Evolutionary conservation across 2,113 vertebrate species (phyloP).

Genomic region (Cololabis saira): DNA sequence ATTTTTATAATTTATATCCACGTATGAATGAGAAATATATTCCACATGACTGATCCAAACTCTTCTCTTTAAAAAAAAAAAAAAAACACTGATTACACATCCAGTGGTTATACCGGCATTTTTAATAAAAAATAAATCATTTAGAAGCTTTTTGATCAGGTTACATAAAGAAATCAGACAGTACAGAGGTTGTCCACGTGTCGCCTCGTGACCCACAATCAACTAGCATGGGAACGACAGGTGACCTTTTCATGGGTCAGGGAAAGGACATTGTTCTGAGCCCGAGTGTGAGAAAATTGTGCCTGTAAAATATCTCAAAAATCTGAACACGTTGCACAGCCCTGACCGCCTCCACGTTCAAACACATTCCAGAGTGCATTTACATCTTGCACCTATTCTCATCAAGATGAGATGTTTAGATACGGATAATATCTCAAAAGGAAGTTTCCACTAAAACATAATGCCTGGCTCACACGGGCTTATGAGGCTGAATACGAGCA

Average conservation of each 20-base stretch:
- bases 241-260: neutral
- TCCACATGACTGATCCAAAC: too few species aligned
- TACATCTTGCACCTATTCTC: neutral
- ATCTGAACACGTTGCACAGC: neutral
- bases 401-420: neutral
- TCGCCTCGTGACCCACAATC: neutral
- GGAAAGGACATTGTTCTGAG: neutral
- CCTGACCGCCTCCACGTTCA: neutral
- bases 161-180: too few species aligned
- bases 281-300: neutral
- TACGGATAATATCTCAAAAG: neutral
- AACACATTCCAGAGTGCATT: conserved; percentile 10
- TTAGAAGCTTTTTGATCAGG: too few species aligned
- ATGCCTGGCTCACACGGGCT: neutral
- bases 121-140: too few species aligned
- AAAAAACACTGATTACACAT: too few species aligned
- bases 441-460: neutral
- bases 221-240: neutral
- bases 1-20: too few species aligned
- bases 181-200: too few species aligned
- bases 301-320: too few species aligned
- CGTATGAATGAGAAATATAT: too few species aligned
- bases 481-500: neutral
- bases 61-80: too few species aligned
- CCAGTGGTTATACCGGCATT: too few species aligned